Percentiles rank a stretch among this genome's conserved stretches.
These are phyloP conservation scores for Zaprionus nigranus DNA, from an alignment of 1,140 invertebrate genomes.

Conservation along the genomic window DNA sequence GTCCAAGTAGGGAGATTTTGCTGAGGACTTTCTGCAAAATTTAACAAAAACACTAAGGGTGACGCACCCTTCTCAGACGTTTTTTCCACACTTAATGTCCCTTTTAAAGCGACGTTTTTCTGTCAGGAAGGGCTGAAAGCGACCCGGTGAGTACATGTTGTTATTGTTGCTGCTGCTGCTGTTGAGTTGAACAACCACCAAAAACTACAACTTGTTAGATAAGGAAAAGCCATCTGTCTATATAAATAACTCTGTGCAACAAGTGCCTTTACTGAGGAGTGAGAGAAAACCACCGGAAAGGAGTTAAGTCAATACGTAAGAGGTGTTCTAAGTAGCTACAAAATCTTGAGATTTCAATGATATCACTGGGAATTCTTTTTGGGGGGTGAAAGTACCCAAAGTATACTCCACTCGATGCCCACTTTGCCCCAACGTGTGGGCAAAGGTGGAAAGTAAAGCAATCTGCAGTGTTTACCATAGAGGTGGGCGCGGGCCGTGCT, in stretches of 20 bases:
- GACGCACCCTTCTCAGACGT: constrained; percentile 40
- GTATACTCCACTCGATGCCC: not conserved
- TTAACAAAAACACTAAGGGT: constrained; percentile 82
- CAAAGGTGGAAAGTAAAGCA: not conserved
- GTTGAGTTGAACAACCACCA: constrained; percentile 62
- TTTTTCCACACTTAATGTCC: constrained; percentile 74
- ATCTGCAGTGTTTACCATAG: constrained; percentile 71
- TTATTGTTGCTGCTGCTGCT: constrained; percentile 19
- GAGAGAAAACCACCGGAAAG: constrained; percentile 15
- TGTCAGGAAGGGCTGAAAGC: constrained; percentile 36
- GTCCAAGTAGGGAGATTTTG: constrained; percentile 26
- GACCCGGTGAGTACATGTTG: constrained; percentile 31
- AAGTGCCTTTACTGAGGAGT: constrained; percentile 51
- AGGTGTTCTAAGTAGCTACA: not conserved
- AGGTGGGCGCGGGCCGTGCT: too few species aligned
- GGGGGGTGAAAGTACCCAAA: not conserved
- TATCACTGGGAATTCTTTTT: not conserved
- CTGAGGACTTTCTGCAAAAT: constrained; percentile 79
- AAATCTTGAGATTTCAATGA: constrained; percentile 2
- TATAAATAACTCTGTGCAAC: constrained; percentile 50
- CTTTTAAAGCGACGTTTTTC: constrained; percentile 75
- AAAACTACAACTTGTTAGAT: constrained; percentile 59
- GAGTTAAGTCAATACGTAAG: constrained; percentile 2
- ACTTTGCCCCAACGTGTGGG: not conserved
- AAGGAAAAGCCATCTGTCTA: constrained; percentile 58